These are phyloP conservation scores for Ormyrus thymus DNA, from an alignment of 2,888 invertebrate genomes.

Conservation along the genomic window DNA sequence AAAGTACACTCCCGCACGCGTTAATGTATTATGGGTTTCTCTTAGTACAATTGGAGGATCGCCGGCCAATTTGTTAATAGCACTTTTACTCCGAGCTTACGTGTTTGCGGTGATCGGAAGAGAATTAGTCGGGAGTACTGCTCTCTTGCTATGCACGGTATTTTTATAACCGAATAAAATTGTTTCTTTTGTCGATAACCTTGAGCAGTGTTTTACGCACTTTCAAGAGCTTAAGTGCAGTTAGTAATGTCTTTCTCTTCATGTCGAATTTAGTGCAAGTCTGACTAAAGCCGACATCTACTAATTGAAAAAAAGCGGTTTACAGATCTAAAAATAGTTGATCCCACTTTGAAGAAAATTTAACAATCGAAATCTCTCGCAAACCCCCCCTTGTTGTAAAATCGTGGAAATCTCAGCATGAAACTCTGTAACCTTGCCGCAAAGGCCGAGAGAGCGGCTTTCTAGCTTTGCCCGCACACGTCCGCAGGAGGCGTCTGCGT, in stretches of 20 bases:
- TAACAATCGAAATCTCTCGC: too few relatives aligned
- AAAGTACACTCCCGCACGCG: neutral
- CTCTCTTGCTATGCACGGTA: neutral
- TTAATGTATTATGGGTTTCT: constrained; percentile 35
- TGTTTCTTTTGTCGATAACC: neutral
- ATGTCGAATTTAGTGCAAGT: too few relatives aligned
- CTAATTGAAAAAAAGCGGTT: neutral
- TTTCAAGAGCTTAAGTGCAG: neutral
- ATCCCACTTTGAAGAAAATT: too few relatives aligned
- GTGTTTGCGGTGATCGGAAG: neutral
- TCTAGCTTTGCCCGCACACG: neutral
- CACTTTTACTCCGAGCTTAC: constrained; percentile 1
- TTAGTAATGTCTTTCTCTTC: neutral
- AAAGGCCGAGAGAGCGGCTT: neutral
- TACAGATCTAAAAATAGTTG: too few relatives aligned
- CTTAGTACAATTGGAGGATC: constrained; percentile 30
- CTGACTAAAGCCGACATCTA: too few relatives aligned
- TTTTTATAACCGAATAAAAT: constrained; percentile 16
- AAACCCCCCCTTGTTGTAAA: neutral
- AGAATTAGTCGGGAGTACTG: neutral
- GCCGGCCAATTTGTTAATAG: constrained; percentile 31
- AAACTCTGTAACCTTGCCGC: neutral
- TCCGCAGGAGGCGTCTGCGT: neutral
- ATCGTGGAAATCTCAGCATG: constrained; percentile 1
- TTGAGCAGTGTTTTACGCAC: too few relatives aligned